phyloP scores from a whole-genome alignment of 2,888 invertebrate species.

The Eupithecia insigniata region DNA sequence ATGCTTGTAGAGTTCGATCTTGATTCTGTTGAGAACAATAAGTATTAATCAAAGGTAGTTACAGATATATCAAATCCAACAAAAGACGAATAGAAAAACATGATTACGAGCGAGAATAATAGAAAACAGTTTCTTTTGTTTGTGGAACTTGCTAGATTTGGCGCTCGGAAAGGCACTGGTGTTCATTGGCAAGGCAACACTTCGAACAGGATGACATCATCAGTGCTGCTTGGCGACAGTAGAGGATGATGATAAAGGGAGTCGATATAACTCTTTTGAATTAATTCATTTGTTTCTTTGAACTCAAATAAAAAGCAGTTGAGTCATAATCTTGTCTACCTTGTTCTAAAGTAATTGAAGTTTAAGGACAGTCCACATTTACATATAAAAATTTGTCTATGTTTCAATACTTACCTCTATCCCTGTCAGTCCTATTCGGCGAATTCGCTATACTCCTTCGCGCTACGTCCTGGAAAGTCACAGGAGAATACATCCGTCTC shows the following conservation, averaged over 20 bases:
- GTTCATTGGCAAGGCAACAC: neutral
- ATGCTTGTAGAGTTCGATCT: conserved; percentile 88
- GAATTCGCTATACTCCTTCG: conserved; percentile 91
- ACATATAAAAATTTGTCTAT: no score
- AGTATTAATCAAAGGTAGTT: no score
- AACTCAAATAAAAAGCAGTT: neutral
- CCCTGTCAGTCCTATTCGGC: conserved; percentile 81
- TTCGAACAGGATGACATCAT: neutral
- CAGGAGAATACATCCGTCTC: conserved; percentile 91
- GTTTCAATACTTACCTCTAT: conserved; percentile 54
- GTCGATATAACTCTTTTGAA: neutral
- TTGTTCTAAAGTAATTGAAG: neutral
- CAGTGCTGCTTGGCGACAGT: neutral
- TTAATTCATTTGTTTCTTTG: neutral
- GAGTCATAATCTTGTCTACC: neutral
- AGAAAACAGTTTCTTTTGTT: neutral
- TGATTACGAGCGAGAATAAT: neutral
- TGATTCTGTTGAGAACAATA: conserved; percentile 75
- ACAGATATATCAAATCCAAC: no score
- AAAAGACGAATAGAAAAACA: neutral
- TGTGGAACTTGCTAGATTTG: neutral
- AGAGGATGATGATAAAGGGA: neutral
- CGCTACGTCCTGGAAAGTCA: conserved; percentile 93
- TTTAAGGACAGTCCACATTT: neutral
- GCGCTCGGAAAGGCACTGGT: neutral